Percentiles rank a stretch among this genome's conserved stretches.
Conservation (phyloP, 1,140 invertebrate genomes). For the Heliothis virescens region DNA sequence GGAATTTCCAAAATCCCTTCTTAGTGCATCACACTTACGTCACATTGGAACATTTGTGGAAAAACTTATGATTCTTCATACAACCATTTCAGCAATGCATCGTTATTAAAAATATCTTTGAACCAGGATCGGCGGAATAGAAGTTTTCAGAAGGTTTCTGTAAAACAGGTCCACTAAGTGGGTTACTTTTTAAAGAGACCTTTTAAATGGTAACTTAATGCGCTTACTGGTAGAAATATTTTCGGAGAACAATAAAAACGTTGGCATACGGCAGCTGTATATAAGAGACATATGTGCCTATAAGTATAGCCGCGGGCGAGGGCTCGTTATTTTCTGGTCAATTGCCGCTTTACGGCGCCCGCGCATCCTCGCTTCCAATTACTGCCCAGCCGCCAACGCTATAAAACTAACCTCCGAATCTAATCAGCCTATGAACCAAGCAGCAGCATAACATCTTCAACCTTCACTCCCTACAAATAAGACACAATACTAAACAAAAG, state of each 20-base stretch:
- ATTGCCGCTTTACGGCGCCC: constrained; percentile 84
- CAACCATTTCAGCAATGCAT: too few species aligned
- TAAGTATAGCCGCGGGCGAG: constrained; percentile 65
- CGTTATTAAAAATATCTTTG: too few species aligned
- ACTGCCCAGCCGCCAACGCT: constrained; percentile 82
- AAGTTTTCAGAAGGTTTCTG: too few species aligned
- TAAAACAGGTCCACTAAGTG: neutral
- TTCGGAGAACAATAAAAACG: constrained; percentile 53
- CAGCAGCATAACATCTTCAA: neutral
- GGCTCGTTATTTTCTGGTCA: constrained; percentile 86
- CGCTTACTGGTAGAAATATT: constrained; percentile 60
- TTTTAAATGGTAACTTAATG: neutral
- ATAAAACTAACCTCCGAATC: constrained; percentile 69
- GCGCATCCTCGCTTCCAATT: constrained; percentile 85
- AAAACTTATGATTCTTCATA: too few species aligned
- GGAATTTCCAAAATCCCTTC: too few species aligned
- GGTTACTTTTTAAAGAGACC: neutral
- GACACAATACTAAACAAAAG: constrained; percentile 31
- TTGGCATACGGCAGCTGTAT: constrained; percentile 74
- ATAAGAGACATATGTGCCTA: constrained; percentile 70
- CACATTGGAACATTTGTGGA: too few species aligned
- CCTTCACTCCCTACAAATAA: constrained; percentile 10
- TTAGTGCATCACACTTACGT: too few species aligned
- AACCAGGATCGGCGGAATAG: too few species aligned
- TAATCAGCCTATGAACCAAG: constrained; percentile 58